Evolutionary conservation across 2,888 invertebrate species (phyloP), one percentile per base, ranked within the genome.

Genomic region (Chymomyza amoena): DNA sequence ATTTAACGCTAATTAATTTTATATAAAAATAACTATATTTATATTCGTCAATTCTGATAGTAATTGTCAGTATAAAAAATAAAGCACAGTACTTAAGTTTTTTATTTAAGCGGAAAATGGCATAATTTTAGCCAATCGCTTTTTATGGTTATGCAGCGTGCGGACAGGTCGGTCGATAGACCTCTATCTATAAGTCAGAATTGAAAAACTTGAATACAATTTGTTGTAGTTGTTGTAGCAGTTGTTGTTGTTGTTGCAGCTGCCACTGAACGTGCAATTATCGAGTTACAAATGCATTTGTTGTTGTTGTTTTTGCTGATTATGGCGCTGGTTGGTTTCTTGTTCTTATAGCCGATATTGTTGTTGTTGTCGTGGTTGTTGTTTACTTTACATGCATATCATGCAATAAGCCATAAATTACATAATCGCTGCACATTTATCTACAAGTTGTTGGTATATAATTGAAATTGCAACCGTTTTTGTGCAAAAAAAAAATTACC

Each of bases 221-320:
- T 77, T 69, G 39, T 13, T 32, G 32, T 72, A 60, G 51, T 36
- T 62, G 10, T 50, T 64, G 7, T 59, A n/a, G 28, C 61, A 60
- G 3, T 66, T 67, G n/a, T 66, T 64, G n/a, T 50, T 71, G 25
- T 64, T 59, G 50, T 13, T 69, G 18, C 66, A 39, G 61, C 52
- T 65, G 60, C 32, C 15, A 61, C 2, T 60, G 78, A 76, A 81
- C 87, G 84, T 86, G 87, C 87, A 81, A 81, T 86, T 86, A 79
- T 81, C 79, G 72, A 72, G 68, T 84, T 81, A 71, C 76, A 80
- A 78, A 78, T 76, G 69, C 67, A 69, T 73, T 67, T 73, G 60
- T 70, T 76, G 64, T 70, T 76, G 64, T 68, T 70, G 54, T 13
- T 67, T 66, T 15, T 15, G 50, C 67, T 73, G 70, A 72, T 84